Conservation (phyloP, 1,140 invertebrate genomes). For the Nasonia longicornis region DNA sequence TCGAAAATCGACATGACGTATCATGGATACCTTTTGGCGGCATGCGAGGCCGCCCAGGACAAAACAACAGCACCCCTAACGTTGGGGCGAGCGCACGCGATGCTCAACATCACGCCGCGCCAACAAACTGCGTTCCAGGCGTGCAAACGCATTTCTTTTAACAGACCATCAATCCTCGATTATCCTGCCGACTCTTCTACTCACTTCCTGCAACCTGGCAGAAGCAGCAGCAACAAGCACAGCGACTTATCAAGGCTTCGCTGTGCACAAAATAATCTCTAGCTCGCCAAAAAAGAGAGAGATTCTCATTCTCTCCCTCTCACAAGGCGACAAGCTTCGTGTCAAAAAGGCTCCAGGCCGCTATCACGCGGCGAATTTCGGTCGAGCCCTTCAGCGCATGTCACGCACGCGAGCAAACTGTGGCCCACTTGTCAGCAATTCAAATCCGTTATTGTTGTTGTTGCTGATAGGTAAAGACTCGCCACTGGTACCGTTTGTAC, state of each 20-base stretch:
- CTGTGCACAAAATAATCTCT: constrained; percentile 58
- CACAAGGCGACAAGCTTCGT: constrained; percentile 37
- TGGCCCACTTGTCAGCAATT: constrained; percentile 53
- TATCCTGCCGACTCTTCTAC: not conserved
- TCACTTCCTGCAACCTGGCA: constrained; percentile 44
- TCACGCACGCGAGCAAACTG: constrained; percentile 65
- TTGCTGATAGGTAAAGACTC: constrained; percentile 3
- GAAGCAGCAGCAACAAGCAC: constrained; percentile 61
- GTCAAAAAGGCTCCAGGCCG: constrained; percentile 45
- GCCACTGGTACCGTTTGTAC: not conserved
- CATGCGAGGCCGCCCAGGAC: constrained; percentile 22
- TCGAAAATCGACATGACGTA: constrained; percentile 34
- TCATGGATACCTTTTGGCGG: not conserved
- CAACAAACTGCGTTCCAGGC: constrained; percentile 60
- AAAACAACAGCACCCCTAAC: constrained; percentile 46
- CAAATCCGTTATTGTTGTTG: constrained; percentile 48
- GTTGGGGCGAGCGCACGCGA: constrained; percentile 53
- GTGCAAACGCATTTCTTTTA: constrained; percentile 47
- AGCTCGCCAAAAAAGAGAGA: constrained; percentile 56
- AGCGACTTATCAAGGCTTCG: constrained; percentile 50
- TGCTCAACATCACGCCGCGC: constrained; percentile 58
- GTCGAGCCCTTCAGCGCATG: constrained; percentile 60
- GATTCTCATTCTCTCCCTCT: not conserved
- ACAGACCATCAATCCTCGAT: constrained; percentile 35
- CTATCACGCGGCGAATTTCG: constrained; percentile 41